phyloP scores from a whole-genome alignment of 2,888 invertebrate species.

The Heliconius hortense region DNA sequence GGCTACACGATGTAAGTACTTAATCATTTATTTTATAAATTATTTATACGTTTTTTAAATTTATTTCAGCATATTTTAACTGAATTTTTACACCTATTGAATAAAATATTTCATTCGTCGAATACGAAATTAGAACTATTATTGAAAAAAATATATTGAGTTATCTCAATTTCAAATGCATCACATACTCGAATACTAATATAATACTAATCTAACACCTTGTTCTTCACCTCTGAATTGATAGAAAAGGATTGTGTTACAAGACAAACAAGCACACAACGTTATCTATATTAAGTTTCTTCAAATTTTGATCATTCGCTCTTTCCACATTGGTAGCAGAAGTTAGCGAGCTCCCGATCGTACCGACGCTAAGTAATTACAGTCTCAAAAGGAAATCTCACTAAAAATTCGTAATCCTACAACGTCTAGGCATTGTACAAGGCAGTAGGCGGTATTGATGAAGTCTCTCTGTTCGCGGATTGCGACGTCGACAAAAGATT shows the following conservation, averaged over 20 bases:
- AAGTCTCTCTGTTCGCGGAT: slow-evolving; percentile 36
- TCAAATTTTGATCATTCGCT: not conserved
- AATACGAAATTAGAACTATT: too few relatives aligned
- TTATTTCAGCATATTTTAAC: not conserved
- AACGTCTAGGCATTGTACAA: slow-evolving; percentile 29
- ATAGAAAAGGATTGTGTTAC: not conserved
- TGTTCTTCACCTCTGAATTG: not conserved
- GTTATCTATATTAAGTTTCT: not conserved
- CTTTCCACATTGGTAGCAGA: not conserved
- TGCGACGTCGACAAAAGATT: slow-evolving; percentile 50
- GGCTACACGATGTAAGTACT: slow-evolving; percentile 92
- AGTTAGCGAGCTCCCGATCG: slow-evolving; percentile 11
- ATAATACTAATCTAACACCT: not conserved
- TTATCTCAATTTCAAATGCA: not conserved
- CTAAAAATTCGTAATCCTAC: slow-evolving; percentile 35
- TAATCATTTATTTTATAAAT: not conserved
- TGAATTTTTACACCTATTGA: not conserved
- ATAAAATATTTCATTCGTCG: too few relatives aligned
- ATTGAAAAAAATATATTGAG: too few relatives aligned
- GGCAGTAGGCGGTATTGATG: slow-evolving; percentile 30
- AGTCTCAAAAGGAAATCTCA: slow-evolving; percentile 32
- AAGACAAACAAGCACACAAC: too few relatives aligned
- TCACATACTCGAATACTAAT: not conserved
- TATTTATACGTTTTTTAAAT: not conserved
- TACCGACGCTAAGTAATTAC: slow-evolving; percentile 39